These are phyloP conservation scores for Linhomoeus sp. DNA, from an alignment of 2,888 invertebrate genomes.

Conservation along the genomic window DNA sequence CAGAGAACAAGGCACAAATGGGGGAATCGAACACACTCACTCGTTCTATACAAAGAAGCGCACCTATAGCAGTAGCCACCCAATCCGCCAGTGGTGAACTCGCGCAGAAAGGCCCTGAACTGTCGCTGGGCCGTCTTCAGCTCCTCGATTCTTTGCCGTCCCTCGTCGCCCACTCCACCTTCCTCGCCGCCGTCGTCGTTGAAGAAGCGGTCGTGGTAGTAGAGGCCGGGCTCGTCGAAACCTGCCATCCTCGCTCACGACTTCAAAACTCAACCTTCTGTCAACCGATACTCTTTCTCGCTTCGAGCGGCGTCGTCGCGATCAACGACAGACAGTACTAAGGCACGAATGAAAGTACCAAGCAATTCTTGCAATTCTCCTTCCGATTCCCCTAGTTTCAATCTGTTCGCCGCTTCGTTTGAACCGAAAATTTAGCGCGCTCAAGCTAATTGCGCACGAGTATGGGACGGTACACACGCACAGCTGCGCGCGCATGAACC, in stretches of 20 bases:
- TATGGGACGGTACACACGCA: no score
- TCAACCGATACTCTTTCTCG: no score
- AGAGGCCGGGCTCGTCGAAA: slow-evolving; percentile 20
- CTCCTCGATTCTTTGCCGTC: slow-evolving; percentile 18
- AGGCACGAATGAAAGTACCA: no score
- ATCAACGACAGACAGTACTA: no score
- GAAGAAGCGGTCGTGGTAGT: slow-evolving; percentile 15
- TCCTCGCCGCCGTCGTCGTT: slow-evolving; percentile 19
- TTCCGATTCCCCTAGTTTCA: no score
- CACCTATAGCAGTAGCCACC: slow-evolving; percentile 89
- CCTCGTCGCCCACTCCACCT: slow-evolving; percentile 5
- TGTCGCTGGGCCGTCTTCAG: slow-evolving; percentile 48
- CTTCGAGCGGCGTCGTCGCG: no score
- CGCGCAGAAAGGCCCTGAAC: slow-evolving; percentile 81
- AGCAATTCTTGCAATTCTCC: no score
- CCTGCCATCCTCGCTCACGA: slow-evolving; percentile 14
- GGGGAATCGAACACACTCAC: not conserved
- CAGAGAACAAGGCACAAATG: slow-evolving; percentile 4
- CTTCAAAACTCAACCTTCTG: no score
- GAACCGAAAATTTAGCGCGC: no score
- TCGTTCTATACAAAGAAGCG: not conserved
- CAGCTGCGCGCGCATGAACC: no score
- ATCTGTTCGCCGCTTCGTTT: no score
- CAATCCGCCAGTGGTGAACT: slow-evolving; percentile 86
- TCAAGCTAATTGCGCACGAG: no score